Evolutionary conservation across 64 coral and sea anemone species (phyloP), one percentile per base, ranked within the genome.

Genomic region (Stichodactyla mertensii): DNA sequence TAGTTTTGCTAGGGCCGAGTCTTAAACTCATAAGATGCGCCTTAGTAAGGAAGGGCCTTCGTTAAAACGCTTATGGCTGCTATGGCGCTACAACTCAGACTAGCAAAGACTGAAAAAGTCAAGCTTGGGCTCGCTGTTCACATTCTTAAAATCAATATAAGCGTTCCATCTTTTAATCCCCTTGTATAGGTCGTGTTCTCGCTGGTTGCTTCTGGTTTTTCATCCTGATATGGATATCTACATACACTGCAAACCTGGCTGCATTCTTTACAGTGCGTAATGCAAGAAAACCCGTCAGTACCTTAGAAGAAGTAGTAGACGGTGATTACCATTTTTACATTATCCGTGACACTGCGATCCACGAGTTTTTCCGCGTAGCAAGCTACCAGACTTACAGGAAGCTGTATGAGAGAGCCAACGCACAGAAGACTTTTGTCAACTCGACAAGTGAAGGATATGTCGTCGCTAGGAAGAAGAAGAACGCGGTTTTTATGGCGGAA

Each of bases 211-310:
- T 95, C 56, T 95, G 93, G 93, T 95, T 95, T 13, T 95, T 89
- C 36, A 95, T 95, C 15, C 89, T 95, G 13, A 90, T 95, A 54
- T 95, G 93, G 93, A 95, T 95, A 18, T 95, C 93, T 12, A 95
- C 93, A 16, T 95, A 95, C 82, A 95, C 93, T 0, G 93, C 93
- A 2, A 95, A 95, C 71, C 84, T 95, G 6, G 93, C 93, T 10
- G 93, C 93, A 4, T 95, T 95, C 54, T 85, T 95, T 6, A 95
- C 93, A 0, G 93, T 91, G 2, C 90, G 90, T 7, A 95, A 91
- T 61, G 89, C 86, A 4, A 88, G 89, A 24, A 91, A 86, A 61
- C 86, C 89, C 20, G 83, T 95, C 57, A 84, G 89, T 3, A 91
- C 87, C 12, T 55, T 95, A 10, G 93, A 95, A 77, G 93, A 95